These are phyloP conservation scores for Cheilosia soror DNA, from an alignment of 2,888 invertebrate species.

Conservation along the genomic window DNA sequence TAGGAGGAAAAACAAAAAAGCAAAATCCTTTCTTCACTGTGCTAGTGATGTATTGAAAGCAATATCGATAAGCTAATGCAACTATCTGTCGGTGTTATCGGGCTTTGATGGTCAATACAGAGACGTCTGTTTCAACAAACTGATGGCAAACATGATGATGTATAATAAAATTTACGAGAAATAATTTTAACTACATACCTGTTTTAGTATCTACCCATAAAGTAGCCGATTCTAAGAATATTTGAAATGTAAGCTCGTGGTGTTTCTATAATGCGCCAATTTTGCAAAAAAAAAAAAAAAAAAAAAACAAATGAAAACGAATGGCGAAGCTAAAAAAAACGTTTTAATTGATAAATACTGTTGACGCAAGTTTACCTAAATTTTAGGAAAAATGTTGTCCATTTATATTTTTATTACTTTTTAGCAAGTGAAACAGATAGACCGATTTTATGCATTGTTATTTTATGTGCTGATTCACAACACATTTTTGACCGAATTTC, in stretches of 20 bases:
- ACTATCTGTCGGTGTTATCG: background rate
- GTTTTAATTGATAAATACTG: too few relatives aligned
- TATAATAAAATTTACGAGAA: constrained; percentile 22
- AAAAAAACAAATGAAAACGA: too few relatives aligned
- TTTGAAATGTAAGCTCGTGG: background rate
- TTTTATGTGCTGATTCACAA: too few relatives aligned
- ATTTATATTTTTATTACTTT: too few relatives aligned
- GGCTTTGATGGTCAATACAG: background rate
- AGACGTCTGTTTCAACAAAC: background rate
- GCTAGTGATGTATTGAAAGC: constrained; percentile 5
- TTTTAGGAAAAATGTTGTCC: too few relatives aligned
- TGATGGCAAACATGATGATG: background rate
- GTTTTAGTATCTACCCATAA: constrained; percentile 36
- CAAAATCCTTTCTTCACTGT: background rate
- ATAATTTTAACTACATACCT: constrained; percentile 11
- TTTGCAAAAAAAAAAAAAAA: background rate
- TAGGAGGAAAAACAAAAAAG: background rate
- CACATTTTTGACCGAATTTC: too few relatives aligned
- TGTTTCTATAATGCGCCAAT: too few relatives aligned
- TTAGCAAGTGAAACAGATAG: too few relatives aligned
- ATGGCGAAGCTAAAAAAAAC: too few relatives aligned
- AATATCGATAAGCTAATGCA: background rate
- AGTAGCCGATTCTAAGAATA: background rate
- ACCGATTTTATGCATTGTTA: too few relatives aligned
- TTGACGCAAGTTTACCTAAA: too few relatives aligned